Evolutionary conservation across 1,140 invertebrate genomes (phyloP).

Genomic region (Branchinecta lindahli): DNA sequence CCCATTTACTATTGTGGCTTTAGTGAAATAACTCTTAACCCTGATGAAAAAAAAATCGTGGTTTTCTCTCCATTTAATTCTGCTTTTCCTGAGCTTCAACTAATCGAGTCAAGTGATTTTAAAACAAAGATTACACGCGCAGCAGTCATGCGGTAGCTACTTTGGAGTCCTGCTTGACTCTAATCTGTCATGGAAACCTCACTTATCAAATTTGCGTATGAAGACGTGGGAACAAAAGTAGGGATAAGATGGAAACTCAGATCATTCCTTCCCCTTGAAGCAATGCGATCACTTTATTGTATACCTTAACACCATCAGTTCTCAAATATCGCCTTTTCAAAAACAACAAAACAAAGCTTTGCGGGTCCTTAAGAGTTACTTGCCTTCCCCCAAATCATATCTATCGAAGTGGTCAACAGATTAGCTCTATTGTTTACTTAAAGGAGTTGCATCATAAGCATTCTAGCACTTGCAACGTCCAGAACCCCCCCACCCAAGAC

Average conservation of each 20-base stretch:
- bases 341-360: too few relatives aligned
- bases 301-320: not conserved
- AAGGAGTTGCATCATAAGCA: too few relatives aligned
- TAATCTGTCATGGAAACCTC: not conserved
- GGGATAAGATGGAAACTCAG: slow-evolving; percentile 3
- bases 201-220: not conserved
- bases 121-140: not conserved
- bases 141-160: slow-evolving; percentile 8
- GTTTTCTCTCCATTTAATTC: not conserved
- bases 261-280: too few relatives aligned
- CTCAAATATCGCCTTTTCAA: too few relatives aligned
- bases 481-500: too few relatives aligned
- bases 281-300: too few relatives aligned
- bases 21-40: not conserved
- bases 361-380: too few relatives aligned
- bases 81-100: slow-evolving; percentile 4
- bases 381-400: not conserved
- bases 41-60: slow-evolving; percentile 5
- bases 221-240: not conserved
- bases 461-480: too few relatives aligned
- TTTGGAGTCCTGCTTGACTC: slow-evolving; percentile 1
- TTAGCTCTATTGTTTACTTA: not conserved
- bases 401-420: not conserved
- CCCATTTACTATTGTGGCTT: not conserved
- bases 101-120: slow-evolving; percentile 6